Percentiles rank a stretch among this genome's conserved stretches.
Evolutionary conservation across 1,140 invertebrate species (phyloP).

Genomic region (Piezodorus guildinii): DNA sequence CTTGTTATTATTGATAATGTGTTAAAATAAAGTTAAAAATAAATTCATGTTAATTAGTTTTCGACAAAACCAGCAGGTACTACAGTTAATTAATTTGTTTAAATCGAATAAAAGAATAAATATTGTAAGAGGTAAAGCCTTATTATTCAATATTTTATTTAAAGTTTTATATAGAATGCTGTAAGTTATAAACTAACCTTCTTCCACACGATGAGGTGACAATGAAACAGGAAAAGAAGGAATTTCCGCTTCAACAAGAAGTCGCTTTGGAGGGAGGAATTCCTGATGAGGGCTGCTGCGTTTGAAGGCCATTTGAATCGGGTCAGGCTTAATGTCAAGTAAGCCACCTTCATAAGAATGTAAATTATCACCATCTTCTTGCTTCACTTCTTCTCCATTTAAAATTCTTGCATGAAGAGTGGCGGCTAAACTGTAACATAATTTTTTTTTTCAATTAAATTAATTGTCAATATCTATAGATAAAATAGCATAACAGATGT

Average conservation of each 20-base stretch:
- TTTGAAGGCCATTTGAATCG: constrained; percentile 17
- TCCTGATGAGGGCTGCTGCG: constrained; percentile 15
- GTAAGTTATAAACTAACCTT: constrained; percentile 25
- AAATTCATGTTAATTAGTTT: no score
- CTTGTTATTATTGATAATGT: no score
- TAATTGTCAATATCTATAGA: not conserved
- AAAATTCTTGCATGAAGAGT: constrained; percentile 66
- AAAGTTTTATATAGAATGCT: no score
- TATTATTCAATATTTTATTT: no score
- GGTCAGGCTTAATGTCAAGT: constrained; percentile 27
- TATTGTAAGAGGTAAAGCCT: no score
- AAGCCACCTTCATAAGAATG: constrained; percentile 16
- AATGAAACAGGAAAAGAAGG: constrained; percentile 17
- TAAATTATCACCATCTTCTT: constrained; percentile 22
- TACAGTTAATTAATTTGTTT: no score
- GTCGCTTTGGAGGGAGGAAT: constrained; percentile 25
- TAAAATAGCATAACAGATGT: not conserved
- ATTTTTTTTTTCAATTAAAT: not conserved
- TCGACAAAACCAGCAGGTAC: no score
- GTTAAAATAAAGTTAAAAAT: no score
- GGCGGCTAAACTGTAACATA: constrained; percentile 49
- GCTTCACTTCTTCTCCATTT: constrained; percentile 33
- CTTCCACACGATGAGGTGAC: constrained; percentile 22
- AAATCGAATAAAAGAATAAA: no score
- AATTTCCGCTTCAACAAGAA: constrained; percentile 23